Evolutionary conservation across 2,113 vertebrate genomes (phyloP), one percentile per base, ranked within the genome.

Genomic region (Rattus rattus): DNA sequence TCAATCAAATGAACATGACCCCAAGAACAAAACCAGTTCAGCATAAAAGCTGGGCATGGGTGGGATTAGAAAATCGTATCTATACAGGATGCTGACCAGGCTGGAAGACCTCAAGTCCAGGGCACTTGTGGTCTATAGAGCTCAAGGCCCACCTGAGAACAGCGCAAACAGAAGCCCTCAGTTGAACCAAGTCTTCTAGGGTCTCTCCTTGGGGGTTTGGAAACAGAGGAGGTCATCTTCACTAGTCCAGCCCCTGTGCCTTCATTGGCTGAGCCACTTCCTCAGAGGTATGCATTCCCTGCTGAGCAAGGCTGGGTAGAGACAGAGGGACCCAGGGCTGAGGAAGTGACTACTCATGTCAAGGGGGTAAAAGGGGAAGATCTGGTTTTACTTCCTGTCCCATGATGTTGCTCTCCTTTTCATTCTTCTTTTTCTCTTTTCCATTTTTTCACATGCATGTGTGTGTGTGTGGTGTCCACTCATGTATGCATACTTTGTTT

Each of bases 251-350:
- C n/a, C 39, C 80, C 69, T 6, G 93, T 49, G 54, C 59, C 19
- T 84, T 36, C 39, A 39, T 86, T 49, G 19, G 36, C 94, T 83
- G 52, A 49, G 85, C 79, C 69, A n/a, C 72, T 49, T 43, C 47
- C 81, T 16, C 72, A n/a, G 30, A 30, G 5, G 0, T 49, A 81
- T 2, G 4, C 20, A 28, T 65, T 1, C 14, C 9, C 67, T 81
- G 33, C 24, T 0, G 0, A 1, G 10, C 43, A 0, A 2, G 33
- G 22, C 49, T n/a, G 12, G 72, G 52, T 52, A 54, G 36, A 72
- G 69, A 63, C 36, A 22, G 56, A 43, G 43, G 47, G 76, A 73
- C 24, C 24, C 61, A 17, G 59, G 52, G n/a, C 11, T 47, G 6
- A 33, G 7, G 33, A 33, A 73, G 33, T 36, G 36, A 26, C 43